Base-by-base conservation (phyloP, 2,113 vertebrate genomes). In the Nesogale talazaci region DNA sequence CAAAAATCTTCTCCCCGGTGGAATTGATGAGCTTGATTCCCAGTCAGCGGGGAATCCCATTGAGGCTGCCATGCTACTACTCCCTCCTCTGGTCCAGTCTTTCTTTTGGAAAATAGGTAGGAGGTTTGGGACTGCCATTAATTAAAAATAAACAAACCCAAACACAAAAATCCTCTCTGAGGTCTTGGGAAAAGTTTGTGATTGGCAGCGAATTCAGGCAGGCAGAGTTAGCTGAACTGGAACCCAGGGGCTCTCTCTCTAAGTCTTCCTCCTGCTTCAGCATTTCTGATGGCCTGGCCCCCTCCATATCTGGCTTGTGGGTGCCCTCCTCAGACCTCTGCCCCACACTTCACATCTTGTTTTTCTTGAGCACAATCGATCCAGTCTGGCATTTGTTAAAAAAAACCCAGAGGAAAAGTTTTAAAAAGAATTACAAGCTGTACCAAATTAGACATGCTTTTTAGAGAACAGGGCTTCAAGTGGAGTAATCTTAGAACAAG, bases 121-220 rank as follows among this genome's bases (percentile, higher is more conserved):
- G 15, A 38, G 14, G 11, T 27, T 2, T 12, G 76, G 40, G 20
- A 56, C 6, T n/a, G 52, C 8, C 31, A 52, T 23, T 36, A 6
- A 56, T 76, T 3, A 59, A 89, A 79, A 31, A n/a, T 89, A 8
- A 25, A 65, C 80, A 31, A 31, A 52, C 2, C 46, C 52, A 89
- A 79, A 31, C 38, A 92, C 8, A 25, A 65, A 83, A 31, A 25
- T 46, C 27, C 69, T 59, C 36, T 2, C 3, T 29, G 63, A 29
- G 25, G 9, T 63, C 31, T 81, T 42, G 67, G 15, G 22, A 74
- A 34, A 61, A 10, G 19, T 0, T 67, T 67, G 1, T 6, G 46
- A 34, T 42, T 22, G 63, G 0, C 3, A 0, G n/a, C 29, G 23
- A 56, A 11, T 6, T 15, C 2, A 31, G n/a, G 19, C 17, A n/a